A percentile compares a stretch with the other conserved stretches of the same genome.
These are phyloP conservation scores for Microcebus tavaratra DNA, from an alignment of 2,113 vertebrate genomes.

Conservation along the genomic window DNA sequence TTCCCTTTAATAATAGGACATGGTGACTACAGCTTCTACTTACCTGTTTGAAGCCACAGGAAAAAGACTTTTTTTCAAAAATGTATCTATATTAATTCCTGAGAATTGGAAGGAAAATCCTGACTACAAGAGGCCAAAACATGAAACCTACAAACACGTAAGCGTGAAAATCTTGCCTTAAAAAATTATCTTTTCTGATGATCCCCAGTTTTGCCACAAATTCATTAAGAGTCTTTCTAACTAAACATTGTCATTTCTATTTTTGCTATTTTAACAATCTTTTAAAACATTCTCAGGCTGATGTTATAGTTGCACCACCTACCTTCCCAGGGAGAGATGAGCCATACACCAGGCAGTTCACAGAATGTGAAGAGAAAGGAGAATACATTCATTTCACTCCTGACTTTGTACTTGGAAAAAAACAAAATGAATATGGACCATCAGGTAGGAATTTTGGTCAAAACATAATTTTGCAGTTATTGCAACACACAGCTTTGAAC, in stretches of 20 bases:
- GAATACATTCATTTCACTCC: constrained; percentile 84
- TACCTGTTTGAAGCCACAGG: constrained; percentile 78
- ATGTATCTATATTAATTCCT: constrained; percentile 81
- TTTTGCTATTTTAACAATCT: not conserved
- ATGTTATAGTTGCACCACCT: constrained; percentile 78
- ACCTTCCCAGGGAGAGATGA: constrained; percentile 67
- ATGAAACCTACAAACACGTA: constrained; percentile 75
- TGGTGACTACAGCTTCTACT: constrained; percentile 76
- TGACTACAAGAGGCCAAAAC: constrained; percentile 62
- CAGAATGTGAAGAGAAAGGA: constrained; percentile 75
- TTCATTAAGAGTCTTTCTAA: not conserved
- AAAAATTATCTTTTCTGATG: not conserved
- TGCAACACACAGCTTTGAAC: not conserved
- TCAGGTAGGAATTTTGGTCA: constrained; percentile 78
- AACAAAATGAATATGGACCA: constrained; percentile 77
- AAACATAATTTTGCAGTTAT: not conserved
- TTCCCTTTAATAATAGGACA: constrained; percentile 65
- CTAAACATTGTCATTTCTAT: not conserved
- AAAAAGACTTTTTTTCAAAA: constrained; percentile 76
- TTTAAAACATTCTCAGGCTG: constrained; percentile 78
- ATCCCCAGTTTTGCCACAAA: not conserved
- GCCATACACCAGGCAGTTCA: constrained; percentile 83
- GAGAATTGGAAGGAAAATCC: constrained; percentile 46
- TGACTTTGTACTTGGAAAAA: constrained; percentile 76
- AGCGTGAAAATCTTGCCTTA: not conserved